Base-by-base conservation (phyloP, 1,140 invertebrate genomes). In the Ptiloglossa arizonensis region DNA sequence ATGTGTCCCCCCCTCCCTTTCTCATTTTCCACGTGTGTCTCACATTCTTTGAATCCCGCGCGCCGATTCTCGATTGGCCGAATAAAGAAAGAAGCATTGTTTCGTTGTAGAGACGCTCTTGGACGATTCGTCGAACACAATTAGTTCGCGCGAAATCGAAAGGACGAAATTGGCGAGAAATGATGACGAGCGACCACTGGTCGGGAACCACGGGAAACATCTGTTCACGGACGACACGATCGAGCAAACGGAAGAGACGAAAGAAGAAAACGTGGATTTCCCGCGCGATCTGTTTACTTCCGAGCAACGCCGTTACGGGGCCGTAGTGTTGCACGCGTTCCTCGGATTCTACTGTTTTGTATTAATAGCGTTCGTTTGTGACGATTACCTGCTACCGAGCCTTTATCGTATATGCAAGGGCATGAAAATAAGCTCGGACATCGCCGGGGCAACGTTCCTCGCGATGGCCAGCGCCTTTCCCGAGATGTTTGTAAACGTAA, bases 391-490 rank as follows among this genome's bases (percentile, higher is more conserved):
- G 82, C 93, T 98, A 19, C 97, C 97, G 0, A 95, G 96, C 1
- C 94, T 98, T 2, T 96, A 97, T 88, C 94, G 95, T 79, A 97
- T 98, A 80, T 97, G 96, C 87, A 94, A 95, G 38, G 94, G 94
- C 70, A 89, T 96, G 27, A 94, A 95, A 76, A 94, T 96, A 88
- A 95, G 95, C 88, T 89, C 96, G 87, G 97, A 98, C 89, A 96
- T 98, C 11, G 97, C 97, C 0, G 97, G 97, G 0, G 97, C 97
- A 0, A 98, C 97, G 0, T 98, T 98, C 87, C 97, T 98, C 95
- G 96, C 97, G 0, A 96, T 97, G 0, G 97, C 97, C 1, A 98
- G 97, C 13, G 97, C 96, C 38, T 96, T 96, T 80, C 97, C 97
- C 0, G 97, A 98, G 91, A 94, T 98, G 38, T 98, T 98, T 88